phyloP scores from a whole-genome alignment of 2,888 invertebrate genomes.

The Vandiemenella viatica region DNA sequence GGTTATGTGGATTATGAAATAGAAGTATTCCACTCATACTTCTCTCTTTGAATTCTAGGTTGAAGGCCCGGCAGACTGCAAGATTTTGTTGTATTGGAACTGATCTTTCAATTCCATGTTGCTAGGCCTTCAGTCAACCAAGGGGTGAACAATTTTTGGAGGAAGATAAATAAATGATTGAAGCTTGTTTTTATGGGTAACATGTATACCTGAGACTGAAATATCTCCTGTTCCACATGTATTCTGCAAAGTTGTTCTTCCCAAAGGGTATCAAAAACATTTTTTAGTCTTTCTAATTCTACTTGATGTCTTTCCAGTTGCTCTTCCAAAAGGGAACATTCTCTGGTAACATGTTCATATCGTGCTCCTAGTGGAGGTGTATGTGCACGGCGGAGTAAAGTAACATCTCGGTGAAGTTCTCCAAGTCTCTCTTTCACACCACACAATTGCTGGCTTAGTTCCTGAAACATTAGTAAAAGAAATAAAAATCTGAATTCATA shows the following conservation, averaged over 20 bases:
- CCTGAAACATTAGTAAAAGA: constrained; percentile 30
- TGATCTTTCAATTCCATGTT: no score
- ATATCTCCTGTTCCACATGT: constrained; percentile 53
- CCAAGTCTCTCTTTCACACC: constrained; percentile 46
- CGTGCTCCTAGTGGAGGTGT: constrained; percentile 31
- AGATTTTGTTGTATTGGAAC: no score
- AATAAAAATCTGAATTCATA: no score
- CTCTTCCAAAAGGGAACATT: constrained; percentile 42
- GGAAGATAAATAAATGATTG: no score
- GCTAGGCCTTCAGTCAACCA: no score
- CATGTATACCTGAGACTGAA: constrained; percentile 38
- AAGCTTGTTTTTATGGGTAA: no score
- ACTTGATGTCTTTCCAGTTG: constrained; percentile 43
- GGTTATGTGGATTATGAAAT: no score
- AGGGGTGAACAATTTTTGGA: no score
- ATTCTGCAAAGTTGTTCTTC: constrained; percentile 56
- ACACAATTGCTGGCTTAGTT: constrained; percentile 42
- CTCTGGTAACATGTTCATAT: constrained; percentile 38
- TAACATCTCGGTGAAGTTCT: constrained; percentile 54
- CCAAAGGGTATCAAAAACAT: constrained; percentile 49
- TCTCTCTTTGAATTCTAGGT: no score
- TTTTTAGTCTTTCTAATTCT: constrained; percentile 42
- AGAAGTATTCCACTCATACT: no score
- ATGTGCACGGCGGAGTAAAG: constrained; percentile 40
- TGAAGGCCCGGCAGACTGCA: no score